These are phyloP conservation scores for Pteria penguin DNA, from an alignment of 2,888 invertebrate genomes.

Conservation along the genomic window DNA sequence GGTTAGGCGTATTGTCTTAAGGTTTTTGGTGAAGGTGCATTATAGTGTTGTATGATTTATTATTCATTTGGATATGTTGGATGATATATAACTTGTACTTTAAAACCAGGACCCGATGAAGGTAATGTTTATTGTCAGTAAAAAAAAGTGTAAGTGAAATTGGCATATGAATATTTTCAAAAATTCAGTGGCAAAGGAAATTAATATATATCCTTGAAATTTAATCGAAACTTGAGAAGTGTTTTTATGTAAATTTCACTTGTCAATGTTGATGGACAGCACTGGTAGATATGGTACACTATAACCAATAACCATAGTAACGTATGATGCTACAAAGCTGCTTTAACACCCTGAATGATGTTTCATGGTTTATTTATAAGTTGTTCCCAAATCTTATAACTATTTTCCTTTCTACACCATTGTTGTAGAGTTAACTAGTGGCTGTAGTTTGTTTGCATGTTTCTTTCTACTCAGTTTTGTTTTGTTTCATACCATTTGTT, in stretches of 20 bases:
- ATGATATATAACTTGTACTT: neutral
- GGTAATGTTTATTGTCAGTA: constrained; percentile 2
- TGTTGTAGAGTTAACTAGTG: neutral
- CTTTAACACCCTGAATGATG: neutral
- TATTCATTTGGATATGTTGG: too few species aligned
- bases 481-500: neutral
- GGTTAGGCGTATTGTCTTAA: too few species aligned
- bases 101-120: constrained; percentile 6
- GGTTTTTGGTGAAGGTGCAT: too few species aligned
- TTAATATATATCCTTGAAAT: too few species aligned
- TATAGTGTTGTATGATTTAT: too few species aligned
- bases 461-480: constrained; percentile 11
- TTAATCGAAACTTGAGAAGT: neutral
- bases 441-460: constrained; percentile 1
- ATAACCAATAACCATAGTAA: neutral
- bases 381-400: neutral
- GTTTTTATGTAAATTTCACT: neutral
- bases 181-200: too few species aligned
- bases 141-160: neutral
- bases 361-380: neutral
- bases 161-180: too few species aligned
- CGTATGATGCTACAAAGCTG: neutral
- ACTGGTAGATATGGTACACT: neutral
- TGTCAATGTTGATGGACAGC: neutral
- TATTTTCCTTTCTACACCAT: neutral